Percentiles rank a stretch among this genome's conserved stretches.
Evolutionary conservation across 1,140 invertebrate genomes (phyloP).

Genomic region (Lordiphosa stackelbergi): DNA sequence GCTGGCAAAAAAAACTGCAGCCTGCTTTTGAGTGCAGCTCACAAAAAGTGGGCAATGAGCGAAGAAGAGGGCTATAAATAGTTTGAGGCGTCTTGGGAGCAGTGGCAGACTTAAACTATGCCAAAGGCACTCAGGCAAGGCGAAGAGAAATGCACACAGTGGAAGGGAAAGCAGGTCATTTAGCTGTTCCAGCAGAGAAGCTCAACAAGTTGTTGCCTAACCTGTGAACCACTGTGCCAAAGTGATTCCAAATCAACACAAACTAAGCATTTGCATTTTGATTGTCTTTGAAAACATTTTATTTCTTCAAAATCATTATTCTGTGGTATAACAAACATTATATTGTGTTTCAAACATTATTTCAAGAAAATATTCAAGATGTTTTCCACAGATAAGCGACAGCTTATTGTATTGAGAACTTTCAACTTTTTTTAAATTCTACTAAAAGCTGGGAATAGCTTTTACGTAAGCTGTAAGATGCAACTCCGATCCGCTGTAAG

Average conservation of each 20-base stretch:
- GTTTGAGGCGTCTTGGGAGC: conserved; percentile 54
- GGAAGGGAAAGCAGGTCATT: conserved; percentile 16
- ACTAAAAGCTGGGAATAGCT: too few species aligned
- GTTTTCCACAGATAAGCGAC: too few species aligned
- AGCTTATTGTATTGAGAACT: too few species aligned
- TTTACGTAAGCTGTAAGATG: too few species aligned
- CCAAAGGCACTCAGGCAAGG: conserved; percentile 43
- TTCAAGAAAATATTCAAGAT: too few species aligned
- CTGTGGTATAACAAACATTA: too few species aligned
- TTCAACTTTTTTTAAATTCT: too few species aligned
- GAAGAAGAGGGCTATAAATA: conserved; percentile 50
- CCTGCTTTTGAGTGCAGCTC: conserved; percentile 34
- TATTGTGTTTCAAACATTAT: too few species aligned
- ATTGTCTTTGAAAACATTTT: too few species aligned
- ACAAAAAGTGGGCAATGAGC: conserved; percentile 42
- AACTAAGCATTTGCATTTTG: too few species aligned
- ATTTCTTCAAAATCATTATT: conserved; percentile 1
- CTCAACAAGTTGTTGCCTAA: conserved; percentile 30
- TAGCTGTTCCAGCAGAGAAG: neutral
- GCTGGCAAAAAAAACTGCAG: conserved; percentile 38
- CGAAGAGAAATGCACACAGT: conserved; percentile 13
- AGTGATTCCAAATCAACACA: too few species aligned
- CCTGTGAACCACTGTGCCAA: neutral
- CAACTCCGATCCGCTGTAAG: too few species aligned
- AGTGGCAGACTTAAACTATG: conserved; percentile 46